phyloP scores from a whole-genome alignment of 2,113 vertebrate genomes.

The Lutjanus erythropterus region DNA sequence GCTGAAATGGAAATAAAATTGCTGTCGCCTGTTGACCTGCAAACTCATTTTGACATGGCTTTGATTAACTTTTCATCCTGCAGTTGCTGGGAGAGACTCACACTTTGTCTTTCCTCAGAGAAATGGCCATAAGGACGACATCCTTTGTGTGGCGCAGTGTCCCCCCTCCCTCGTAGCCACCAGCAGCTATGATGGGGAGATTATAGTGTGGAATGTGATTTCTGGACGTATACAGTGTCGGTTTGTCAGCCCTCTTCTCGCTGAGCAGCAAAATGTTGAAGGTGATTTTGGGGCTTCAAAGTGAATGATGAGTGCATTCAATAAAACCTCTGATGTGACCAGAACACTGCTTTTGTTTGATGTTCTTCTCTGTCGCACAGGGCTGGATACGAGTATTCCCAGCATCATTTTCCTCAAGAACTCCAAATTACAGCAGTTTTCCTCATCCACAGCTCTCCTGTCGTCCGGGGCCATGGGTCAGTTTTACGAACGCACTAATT shows the following conservation, averaged over 20 bases:
- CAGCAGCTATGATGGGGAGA: conserved; percentile 83
- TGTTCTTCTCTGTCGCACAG: conserved; percentile 42
- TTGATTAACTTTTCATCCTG: background rate
- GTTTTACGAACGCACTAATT: conserved; percentile 16
- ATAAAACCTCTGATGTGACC: background rate
- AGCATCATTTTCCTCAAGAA: conserved; percentile 78
- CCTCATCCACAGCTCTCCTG: conserved; percentile 72
- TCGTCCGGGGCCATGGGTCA: conserved; percentile 80
- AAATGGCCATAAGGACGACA: conserved; percentile 79
- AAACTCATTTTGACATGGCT: background rate
- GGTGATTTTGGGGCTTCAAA: conserved; percentile 48
- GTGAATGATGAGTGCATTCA: background rate
- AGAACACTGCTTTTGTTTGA: background rate
- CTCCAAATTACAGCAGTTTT: conserved; percentile 55
- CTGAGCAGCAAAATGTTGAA: conserved; percentile 30
- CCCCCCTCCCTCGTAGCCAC: conserved; percentile 83
- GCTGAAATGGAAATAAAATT: background rate
- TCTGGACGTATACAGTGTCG: conserved; percentile 80
- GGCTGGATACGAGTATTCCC: conserved; percentile 72
- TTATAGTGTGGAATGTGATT: conserved; percentile 84
- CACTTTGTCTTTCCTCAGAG: conserved; percentile 58
- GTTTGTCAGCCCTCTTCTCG: conserved; percentile 55
- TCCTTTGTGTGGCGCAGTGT: conserved; percentile 84
- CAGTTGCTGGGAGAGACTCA: background rate
- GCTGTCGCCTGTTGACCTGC: background rate